A percentile compares a stretch with the other conserved stretches of the same genome.
These are phyloP conservation scores for Drosophila dunni DNA, from an alignment of 1,140 invertebrate species.

Conservation along the genomic window DNA sequence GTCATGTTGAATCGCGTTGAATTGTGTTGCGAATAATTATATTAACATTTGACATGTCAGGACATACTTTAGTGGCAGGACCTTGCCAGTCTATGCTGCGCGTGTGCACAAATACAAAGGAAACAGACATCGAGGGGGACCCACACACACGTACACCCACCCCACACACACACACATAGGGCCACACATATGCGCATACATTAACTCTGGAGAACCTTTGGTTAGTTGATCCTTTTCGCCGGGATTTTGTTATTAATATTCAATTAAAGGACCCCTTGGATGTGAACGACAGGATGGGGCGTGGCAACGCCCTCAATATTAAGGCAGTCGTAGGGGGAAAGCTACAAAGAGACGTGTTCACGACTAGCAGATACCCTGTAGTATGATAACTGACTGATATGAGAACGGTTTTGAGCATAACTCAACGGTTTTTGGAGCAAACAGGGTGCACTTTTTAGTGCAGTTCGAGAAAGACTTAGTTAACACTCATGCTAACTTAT, in stretches of 20 bases:
- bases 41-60: conserved; percentile 32
- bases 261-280: conserved; percentile 36
- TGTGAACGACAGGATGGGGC: background rate
- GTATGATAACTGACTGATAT: too few species aligned
- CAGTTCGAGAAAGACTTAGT: too few species aligned
- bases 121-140: conserved; percentile 16
- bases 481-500: too few species aligned
- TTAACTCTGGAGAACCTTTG: conserved; percentile 23
- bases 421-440: too few species aligned
- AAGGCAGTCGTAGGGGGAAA: background rate
- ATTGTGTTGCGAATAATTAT: conserved; percentile 23
- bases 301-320: conserved; percentile 20
- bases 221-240: conserved; percentile 22
- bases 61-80: conserved; percentile 13
- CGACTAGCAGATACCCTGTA: background rate
- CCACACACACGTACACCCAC: conserved; percentile 50
- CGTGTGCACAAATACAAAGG: conserved; percentile 34
- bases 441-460: too few species aligned
- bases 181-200: conserved; percentile 31
- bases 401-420: too few species aligned
- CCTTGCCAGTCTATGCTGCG: conserved; percentile 2
- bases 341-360: background rate
- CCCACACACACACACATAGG: conserved; percentile 12
- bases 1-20: conserved; percentile 21
- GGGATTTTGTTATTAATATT: conserved; percentile 61